Conservation (phyloP, 2,113 vertebrate genomes). For the Labrus mixtus region DNA sequence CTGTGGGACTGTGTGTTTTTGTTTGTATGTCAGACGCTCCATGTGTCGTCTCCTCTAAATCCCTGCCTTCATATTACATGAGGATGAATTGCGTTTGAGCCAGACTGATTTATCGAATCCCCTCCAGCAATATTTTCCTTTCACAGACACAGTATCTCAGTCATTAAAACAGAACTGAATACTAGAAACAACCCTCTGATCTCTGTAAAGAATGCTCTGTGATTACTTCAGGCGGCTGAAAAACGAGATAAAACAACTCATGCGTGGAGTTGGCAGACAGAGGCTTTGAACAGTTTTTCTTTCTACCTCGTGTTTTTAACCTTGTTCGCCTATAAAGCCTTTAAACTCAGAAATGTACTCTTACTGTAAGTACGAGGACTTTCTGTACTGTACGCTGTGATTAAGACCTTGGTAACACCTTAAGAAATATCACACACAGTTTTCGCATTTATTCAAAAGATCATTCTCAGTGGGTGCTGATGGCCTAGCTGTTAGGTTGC, state of each 20-base stretch:
- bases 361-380: not conserved
- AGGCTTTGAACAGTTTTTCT: not conserved
- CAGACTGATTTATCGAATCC: slow-evolving; percentile 6
- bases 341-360: not conserved
- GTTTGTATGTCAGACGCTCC: too few relatives aligned
- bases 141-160: not conserved
- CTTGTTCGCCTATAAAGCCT: not conserved
- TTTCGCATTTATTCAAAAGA: too few relatives aligned
- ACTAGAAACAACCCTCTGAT: not conserved
- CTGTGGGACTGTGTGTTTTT: too few relatives aligned
- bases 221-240: slow-evolving; percentile 4
- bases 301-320: not conserved
- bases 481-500: too few relatives aligned
- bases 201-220: not conserved
- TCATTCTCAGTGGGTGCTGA: too few relatives aligned
- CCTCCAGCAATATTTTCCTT: not conserved
- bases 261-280: not conserved
- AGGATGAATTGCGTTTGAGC: not conserved
- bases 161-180: not conserved
- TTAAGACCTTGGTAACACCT: not conserved
- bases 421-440: too few relatives aligned
- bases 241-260: slow-evolving; percentile 1
- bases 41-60: not conserved
- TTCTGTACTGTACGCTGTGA: too few relatives aligned
- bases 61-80: not conserved